Base-by-base conservation (phyloP, 2,797 vertebrate genomes). In the Tolypeutes matacus region DNA sequence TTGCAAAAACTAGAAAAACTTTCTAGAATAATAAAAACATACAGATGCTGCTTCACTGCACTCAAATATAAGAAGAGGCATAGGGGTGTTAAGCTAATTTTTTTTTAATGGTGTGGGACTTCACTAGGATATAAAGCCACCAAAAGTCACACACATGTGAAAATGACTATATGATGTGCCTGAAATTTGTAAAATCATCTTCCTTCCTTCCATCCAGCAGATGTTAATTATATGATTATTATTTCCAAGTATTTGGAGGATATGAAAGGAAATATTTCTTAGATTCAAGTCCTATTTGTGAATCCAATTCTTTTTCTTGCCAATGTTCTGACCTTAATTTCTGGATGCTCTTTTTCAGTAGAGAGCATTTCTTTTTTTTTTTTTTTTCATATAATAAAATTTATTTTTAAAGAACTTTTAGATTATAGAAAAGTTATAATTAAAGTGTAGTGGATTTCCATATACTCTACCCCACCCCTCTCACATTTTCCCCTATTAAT, bases 301-400 rank as follows among this genome's bases (percentile, higher is more conserved):
- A 96, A 73, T 69, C 20, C 36, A 15, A 14, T 60, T 60, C 67
- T 96, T 75, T 80, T 39, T 27, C 39, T 93, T 56, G 42, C 69
- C 78, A 46, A 86, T 15, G 21, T 67, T 91, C 39, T 80, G 46
- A 76, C 39, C 7, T 39, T 86, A 60, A 93, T 51, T 42, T 77
- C 67, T 78, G 58, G 46, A 15, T 72, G 46, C 5, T 73, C 18
- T 69, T 75, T 75, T 56, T 76, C 10, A 5, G 21, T 87, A 84
- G 29, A 34, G 18, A 69, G 49, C 7, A 25, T 77, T 86, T 91
- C 60, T 11, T 46, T 46, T 46, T 46, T 46, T 11, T 46, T 11
- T 46, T 46, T 46, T 9, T 46, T 9, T 9, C 46, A 46, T 9
- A 46, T 46, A 46, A 46, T 46, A 46, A 46, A 46, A 6, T 8